Evolutionary conservation across 2,888 invertebrate genomes (phyloP), one percentile per base, ranked within the genome.

Genomic region (Drosophila tanythrix): DNA sequence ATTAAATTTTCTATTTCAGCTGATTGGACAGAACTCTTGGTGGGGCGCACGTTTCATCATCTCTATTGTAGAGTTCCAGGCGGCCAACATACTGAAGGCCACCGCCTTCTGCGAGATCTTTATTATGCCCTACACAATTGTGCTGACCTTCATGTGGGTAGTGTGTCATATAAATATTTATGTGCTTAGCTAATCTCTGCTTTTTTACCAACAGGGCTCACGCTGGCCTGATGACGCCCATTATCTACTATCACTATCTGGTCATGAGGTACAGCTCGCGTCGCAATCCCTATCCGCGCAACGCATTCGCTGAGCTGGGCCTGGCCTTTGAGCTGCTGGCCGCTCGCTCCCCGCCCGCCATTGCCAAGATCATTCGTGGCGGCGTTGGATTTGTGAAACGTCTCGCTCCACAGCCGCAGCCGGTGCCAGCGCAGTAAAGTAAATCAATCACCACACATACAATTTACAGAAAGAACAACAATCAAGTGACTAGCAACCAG

Each of bases 201-300:
- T 8, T 15, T 33, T 48, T 10, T 31, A 21, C 21, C 1, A 29
- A 62, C 94, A 99, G 99, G 93, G 99, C 99, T 35, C 96, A 96
- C 93, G 97, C 97, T 91, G 97, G 97, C 35, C 94, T 99, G 69
- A 94, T 99, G 91, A 97, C 98, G 18, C 99, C 99, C 52, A 97
- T 99, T 94, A 95, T 99, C 90, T 99, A 99, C 94, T 99, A 99
- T 94, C 97, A 99, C 93, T 99, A 99, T 94, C 94, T 99, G 89
- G 95, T 96, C 72, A 95, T 98, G 92, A 96, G 99, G 74, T 98
- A 99, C 94, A 94, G 97, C 73, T 99, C 99, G 8, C 95, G 98
- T 68, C 96, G 99, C 87, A 99, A 99, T 94, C 99, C 99, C 0
- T 98, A 98, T 94, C 98, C 98, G 63, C 96, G 98, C 92, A 98